These are phyloP conservation scores for Parambassis ranga DNA, from an alignment of 2,797 vertebrate species.

Conservation along the genomic window DNA sequence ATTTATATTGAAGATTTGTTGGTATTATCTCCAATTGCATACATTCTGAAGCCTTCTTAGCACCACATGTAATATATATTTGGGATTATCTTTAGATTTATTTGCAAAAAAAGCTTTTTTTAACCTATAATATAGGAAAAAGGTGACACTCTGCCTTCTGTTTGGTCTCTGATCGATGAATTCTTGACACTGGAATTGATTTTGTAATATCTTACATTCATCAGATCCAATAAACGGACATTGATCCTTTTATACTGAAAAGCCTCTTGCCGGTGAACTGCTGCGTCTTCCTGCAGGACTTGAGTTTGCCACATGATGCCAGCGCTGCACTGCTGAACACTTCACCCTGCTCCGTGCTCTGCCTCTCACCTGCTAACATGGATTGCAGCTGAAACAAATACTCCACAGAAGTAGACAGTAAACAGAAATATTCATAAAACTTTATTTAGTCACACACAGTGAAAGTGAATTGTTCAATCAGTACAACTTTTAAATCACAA, in stretches of 20 bases:
- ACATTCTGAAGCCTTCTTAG: no score
- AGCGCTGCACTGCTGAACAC: slow-evolving; percentile 44
- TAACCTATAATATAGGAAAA: no score
- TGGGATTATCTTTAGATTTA: no score
- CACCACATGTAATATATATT: no score
- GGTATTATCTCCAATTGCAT: no score
- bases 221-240: background rate
- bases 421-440: background rate
- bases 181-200: no score
- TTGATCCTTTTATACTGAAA: background rate
- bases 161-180: no score
- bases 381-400: background rate
- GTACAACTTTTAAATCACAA: background rate
- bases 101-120: no score
- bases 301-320: slow-evolving; percentile 54
- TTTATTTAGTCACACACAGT: background rate
- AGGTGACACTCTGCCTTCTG: no score
- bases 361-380: background rate
- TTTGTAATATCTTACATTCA: no score
- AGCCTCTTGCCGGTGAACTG: background rate
- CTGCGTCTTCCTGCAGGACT: slow-evolving; percentile 7
- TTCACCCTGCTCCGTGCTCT: background rate
- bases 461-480: background rate
- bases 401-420: no score
- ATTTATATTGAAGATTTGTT: no score